Conservation (phyloP, 2,797 vertebrate species). For the Anas acuta region DNA sequence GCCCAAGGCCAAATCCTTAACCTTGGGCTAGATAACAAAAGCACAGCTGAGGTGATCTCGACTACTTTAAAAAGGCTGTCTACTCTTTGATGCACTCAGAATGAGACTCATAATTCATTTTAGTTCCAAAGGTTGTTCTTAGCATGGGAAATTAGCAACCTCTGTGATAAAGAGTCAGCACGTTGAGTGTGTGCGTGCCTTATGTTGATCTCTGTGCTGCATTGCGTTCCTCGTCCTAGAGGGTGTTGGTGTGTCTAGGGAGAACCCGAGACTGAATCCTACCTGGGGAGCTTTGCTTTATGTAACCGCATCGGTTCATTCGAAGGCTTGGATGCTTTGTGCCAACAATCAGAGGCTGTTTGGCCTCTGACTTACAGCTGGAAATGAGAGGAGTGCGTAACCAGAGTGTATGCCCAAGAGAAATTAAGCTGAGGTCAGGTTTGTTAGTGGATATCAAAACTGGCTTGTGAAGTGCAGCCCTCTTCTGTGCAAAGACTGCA, state of each 20-base stretch:
- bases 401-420: not conserved
- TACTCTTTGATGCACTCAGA: conserved; percentile 57
- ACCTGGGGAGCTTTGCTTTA: not conserved
- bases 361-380: not conserved
- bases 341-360: not conserved
- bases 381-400: not conserved
- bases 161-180: not conserved
- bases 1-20: conserved; percentile 64
- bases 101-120: conserved; percentile 44
- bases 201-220: conserved; percentile 24
- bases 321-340: not conserved
- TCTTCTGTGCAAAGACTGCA: not conserved
- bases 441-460: not conserved
- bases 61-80: conserved; percentile 55
- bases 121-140: conserved; percentile 36
- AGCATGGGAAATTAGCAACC: conserved; percentile 51
- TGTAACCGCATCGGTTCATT: not conserved
- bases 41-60: conserved; percentile 67
- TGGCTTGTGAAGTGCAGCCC: not conserved
- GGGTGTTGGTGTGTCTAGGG: not conserved
- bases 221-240: not conserved
- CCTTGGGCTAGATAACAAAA: conserved; percentile 67
- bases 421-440: not conserved
- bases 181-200: not conserved
- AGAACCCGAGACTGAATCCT: not conserved